These are phyloP conservation scores for Megaceryle alcyon DNA, from an alignment of 2,797 vertebrate genomes.

Conservation along the genomic window DNA sequence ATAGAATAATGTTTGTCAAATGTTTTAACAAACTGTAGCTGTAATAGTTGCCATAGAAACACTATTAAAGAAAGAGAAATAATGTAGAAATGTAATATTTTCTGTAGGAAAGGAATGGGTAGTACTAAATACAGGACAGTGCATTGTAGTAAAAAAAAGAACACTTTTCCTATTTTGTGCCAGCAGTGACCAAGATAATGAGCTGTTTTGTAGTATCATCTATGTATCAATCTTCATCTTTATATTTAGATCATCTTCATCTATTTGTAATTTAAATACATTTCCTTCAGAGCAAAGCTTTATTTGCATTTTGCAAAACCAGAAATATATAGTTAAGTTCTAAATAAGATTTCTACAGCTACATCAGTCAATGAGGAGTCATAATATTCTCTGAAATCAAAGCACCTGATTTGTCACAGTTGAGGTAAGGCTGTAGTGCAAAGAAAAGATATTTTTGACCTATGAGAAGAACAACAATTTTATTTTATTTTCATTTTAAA, in stretches of 20 bases:
- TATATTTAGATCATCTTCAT: background rate
- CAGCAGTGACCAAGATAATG: background rate
- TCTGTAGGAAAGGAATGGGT: background rate
- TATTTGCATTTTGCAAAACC: background rate
- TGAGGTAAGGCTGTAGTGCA: background rate
- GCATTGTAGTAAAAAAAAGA: background rate
- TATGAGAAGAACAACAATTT: background rate
- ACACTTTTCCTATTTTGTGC: background rate
- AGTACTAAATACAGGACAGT: background rate
- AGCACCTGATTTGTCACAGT: background rate
- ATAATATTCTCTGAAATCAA: background rate
- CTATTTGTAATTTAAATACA: background rate
- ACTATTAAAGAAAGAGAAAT: background rate
- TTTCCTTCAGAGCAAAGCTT: background rate
- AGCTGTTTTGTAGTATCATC: background rate
- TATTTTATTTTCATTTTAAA: background rate
- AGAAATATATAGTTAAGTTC: background rate
- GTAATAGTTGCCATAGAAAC: constrained; percentile 35
- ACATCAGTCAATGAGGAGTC: background rate
- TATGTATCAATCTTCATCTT: background rate
- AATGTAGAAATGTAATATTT: background rate
- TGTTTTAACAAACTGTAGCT: background rate
- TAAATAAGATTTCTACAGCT: background rate
- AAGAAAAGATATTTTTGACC: background rate
- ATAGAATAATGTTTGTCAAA: background rate